Evolutionary conservation across 2,113 vertebrate genomes (phyloP).

Genomic region (Smithornis capensis): DNA sequence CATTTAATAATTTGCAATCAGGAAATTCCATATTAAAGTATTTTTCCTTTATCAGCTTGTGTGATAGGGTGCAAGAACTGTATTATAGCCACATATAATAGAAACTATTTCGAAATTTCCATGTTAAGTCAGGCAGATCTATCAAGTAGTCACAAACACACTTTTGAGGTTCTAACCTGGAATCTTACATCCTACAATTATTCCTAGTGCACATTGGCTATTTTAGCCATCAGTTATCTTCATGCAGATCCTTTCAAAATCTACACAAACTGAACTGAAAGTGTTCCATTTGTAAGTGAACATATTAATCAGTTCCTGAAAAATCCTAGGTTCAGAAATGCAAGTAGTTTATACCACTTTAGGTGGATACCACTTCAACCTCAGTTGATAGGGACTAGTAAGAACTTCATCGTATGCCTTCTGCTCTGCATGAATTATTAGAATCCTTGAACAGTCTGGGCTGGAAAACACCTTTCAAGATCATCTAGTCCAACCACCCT

Average conservation of each 20-base stretch:
- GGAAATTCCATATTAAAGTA: background rate
- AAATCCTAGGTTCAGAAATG: background rate
- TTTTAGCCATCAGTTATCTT: background rate
- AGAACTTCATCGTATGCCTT: background rate
- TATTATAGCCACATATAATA: background rate
- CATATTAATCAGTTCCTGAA: background rate
- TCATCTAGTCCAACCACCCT: background rate
- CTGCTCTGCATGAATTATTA: background rate
- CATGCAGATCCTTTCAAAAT: background rate
- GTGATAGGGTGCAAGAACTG: background rate
- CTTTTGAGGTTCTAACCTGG: background rate
- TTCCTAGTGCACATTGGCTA: background rate
- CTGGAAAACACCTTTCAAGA: background rate
- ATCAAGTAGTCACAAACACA: background rate
- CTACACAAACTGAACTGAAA: background rate
- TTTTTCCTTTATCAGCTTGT: background rate
- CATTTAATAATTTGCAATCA: background rate
- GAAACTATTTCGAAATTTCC: background rate
- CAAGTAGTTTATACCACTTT: background rate
- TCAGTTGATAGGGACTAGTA: background rate
- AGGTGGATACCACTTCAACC: background rate
- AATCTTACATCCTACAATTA: background rate
- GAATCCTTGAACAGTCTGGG: background rate
- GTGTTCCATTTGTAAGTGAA: background rate
- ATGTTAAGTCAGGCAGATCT: background rate